Evolutionary conservation across 2,888 invertebrate species (phyloP), one percentile per base, ranked within the genome.

Genomic region (Dromius quadrimaculatus): DNA sequence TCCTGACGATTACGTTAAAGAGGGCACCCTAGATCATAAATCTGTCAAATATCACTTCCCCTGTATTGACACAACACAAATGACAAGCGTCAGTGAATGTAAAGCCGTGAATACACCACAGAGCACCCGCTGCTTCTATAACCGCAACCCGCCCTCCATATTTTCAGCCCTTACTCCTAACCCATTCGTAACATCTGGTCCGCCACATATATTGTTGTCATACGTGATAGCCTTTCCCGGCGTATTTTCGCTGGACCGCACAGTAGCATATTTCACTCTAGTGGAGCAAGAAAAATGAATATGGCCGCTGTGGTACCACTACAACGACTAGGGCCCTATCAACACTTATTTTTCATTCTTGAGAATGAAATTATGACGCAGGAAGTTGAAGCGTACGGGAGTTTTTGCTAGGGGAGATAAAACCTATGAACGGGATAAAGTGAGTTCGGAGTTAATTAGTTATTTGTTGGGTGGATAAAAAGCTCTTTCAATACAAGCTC

Each of bases 201-300:
- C 15, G 66, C 54, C 41, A 41, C 66, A 66, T 66, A 66, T 66
- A 66, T 66, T 41, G 54, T 23, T 66, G 66, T 66, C 66, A 54
- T 54, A 57, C 36, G 66, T 57, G 66, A 57, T 57, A 41, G 22
- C 23, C 32, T 22, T 32, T 54, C 50, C 13, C 28, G 66, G 15
- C 20, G 59, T 11, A 11, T 47, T 47, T 47, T 47, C 22, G 20
- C 22, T 47, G 45, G 47, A 23, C 22, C 47, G 23, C 47, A 22
- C 17, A 8, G 20, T 11, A 19, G 20, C 47, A 47, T 47, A 47
- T 47, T 22, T 47, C 23, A 47, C 47, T 8, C 22, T 23, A 47
- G 23, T 23, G 32, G n/a, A 19, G 41, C 22, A 47, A 59, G 59
- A 59, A 59, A 59, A 59, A 59, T 59, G 59, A 36, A 59, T 59